Evolutionary conservation across 1,140 invertebrate genomes (phyloP).

Genomic region (Brachionus manjavacas): DNA sequence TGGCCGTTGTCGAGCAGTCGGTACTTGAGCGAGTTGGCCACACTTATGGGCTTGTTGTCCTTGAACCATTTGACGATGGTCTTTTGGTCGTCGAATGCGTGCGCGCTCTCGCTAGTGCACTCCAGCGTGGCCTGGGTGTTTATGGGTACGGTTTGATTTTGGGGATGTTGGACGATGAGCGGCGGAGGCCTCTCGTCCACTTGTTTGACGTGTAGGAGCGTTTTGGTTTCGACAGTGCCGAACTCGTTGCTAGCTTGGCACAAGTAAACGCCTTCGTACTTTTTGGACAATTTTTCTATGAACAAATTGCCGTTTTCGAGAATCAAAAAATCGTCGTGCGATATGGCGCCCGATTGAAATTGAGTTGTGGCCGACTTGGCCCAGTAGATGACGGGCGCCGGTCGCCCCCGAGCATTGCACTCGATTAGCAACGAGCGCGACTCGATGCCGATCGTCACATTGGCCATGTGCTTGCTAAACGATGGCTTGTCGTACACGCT

Average conservation of each 20-base stretch:
- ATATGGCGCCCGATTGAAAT: neutral
- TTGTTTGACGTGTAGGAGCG: neutral
- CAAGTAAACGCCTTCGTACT: constrained; percentile 18
- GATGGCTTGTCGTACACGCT: neutral
- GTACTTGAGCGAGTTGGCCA: neutral
- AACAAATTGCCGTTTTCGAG: constrained; percentile 36
- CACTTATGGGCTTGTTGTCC: neutral
- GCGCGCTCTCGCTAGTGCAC: neutral
- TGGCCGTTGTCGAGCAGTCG: neutral
- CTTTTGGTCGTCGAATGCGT: no score
- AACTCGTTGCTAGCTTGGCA: constrained; percentile 38
- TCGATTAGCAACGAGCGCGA: neutral
- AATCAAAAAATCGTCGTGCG: constrained; percentile 36
- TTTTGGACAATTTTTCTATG: neutral
- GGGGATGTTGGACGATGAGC: neutral
- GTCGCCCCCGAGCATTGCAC: neutral
- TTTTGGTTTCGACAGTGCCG: neutral
- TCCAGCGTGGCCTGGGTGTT: constrained; percentile 5
- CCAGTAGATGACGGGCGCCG: constrained; percentile 21
- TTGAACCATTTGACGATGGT: neutral
- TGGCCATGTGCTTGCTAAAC: neutral
- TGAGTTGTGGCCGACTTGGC: constrained; percentile 13
- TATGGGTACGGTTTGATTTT: constrained; percentile 30
- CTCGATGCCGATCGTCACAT: neutral
- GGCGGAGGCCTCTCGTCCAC: neutral